Evolutionary conservation across 2,113 vertebrate species (phyloP).

Genomic region (Boulengeromyrus knoepffleri): DNA sequence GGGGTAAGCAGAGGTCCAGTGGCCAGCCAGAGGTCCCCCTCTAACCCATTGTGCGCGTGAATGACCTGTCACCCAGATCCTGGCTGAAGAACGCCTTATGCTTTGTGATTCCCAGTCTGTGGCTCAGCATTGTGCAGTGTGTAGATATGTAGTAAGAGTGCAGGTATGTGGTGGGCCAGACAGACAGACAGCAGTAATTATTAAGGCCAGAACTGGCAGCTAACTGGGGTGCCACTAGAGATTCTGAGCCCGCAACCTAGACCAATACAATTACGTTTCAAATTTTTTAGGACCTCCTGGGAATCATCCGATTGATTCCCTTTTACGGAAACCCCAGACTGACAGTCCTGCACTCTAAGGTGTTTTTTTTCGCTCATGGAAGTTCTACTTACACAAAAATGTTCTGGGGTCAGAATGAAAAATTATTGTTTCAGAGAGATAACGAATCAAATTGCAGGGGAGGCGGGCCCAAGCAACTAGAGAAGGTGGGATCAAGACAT

Average conservation of each 20-base stretch:
- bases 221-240: neutral
- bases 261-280: neutral
- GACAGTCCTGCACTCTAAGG: neutral
- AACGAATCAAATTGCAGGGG: neutral
- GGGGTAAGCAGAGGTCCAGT: constrained; percentile 76
- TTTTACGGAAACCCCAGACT: neutral
- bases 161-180: neutral
- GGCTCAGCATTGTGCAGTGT: neutral
- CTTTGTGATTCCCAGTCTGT: too few relatives aligned
- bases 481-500: neutral
- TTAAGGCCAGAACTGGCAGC: neutral
- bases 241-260: neutral
- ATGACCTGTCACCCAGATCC: constrained; percentile 89
- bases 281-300: neutral
- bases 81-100: constrained; percentile 43
- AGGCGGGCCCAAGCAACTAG: neutral
- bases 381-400: neutral
- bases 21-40: constrained; percentile 85
- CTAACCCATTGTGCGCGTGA: constrained; percentile 65
- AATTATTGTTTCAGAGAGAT: too few relatives aligned
- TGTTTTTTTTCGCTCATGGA: neutral
- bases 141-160: neutral
- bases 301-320: neutral
- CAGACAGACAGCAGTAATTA: neutral
- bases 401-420: neutral